Percentiles rank a stretch among this genome's conserved stretches.
These are phyloP conservation scores for Diadumene lineata DNA, from an alignment of 92 coral and sea anemone species.

Conservation along the genomic window DNA sequence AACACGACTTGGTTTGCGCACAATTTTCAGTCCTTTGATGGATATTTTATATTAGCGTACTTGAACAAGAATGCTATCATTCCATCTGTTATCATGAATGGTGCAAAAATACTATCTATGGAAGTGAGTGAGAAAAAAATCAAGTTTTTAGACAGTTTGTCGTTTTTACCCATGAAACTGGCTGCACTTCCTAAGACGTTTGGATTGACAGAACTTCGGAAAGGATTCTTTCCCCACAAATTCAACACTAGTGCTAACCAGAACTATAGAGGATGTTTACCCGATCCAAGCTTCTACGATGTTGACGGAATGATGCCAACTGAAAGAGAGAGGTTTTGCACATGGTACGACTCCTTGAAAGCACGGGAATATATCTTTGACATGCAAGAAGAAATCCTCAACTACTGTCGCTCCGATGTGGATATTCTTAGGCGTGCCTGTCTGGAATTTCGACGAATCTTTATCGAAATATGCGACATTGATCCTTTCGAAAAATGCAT, in stretches of 20 bases:
- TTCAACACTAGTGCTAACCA: conserved; percentile 35
- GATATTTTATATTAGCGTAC: not conserved
- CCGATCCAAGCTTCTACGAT: conserved; percentile 52
- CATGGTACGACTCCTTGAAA: conserved; percentile 25
- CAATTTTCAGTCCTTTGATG: conserved; percentile 31
- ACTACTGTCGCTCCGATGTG: too few relatives aligned
- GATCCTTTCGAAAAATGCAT: too few relatives aligned
- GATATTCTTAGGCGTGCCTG: conserved; percentile 48
- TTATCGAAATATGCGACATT: conserved; percentile 20
- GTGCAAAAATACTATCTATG: conserved; percentile 29
- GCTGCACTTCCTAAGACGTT: too few relatives aligned
- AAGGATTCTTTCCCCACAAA: conserved; percentile 37
- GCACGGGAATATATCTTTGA: conserved; percentile 37
- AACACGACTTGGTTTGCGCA: conserved; percentile 36
- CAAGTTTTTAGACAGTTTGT: conserved; percentile 44
- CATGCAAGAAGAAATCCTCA: too few relatives aligned
- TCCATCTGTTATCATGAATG: conserved; percentile 14
- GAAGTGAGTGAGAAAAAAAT: conserved; percentile 19
- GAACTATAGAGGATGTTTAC: too few relatives aligned
- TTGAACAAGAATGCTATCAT: not conserved
- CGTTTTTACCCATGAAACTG: conserved; percentile 39
- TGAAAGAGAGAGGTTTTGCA: conserved; percentile 9
- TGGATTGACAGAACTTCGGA: too few relatives aligned
- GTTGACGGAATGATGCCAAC: conserved; percentile 37
- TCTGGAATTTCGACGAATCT: conserved; percentile 35